These are phyloP conservation scores for Neogobius melanostomus DNA, from an alignment of 2,113 vertebrate genomes.

Conservation along the genomic window DNA sequence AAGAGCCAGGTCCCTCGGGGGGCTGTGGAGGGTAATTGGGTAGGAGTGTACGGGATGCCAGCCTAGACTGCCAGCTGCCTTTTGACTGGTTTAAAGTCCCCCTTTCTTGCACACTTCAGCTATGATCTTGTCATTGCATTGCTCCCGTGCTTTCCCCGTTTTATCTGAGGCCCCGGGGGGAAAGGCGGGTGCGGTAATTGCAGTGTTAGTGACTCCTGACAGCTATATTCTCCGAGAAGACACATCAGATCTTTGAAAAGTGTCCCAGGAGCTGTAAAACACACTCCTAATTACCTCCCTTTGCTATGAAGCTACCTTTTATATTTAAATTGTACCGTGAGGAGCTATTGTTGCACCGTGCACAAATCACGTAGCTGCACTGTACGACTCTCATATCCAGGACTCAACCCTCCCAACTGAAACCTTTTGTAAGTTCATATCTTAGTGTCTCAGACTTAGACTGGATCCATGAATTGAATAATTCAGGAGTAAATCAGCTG, in stretches of 20 bases:
- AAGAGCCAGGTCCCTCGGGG: slow-evolving; percentile 55
- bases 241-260: slow-evolving; percentile 24
- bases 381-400: not conserved
- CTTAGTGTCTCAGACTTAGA: not conserved
- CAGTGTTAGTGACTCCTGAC: slow-evolving; percentile 51
- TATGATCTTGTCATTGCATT: slow-evolving; percentile 29
- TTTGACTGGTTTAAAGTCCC: slow-evolving; percentile 31
- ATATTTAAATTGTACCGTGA: not conserved
- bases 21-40: slow-evolving; percentile 19
- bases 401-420: not conserved
- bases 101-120: slow-evolving; percentile 16
- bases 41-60: slow-evolving; percentile 32
- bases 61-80: slow-evolving; percentile 33
- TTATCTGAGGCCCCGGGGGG: not conserved
- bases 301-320: not conserved
- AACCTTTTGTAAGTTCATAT: not conserved
- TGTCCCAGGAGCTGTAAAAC: slow-evolving; percentile 30
- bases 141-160: slow-evolving; percentile 5
- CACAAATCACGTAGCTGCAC: not conserved
- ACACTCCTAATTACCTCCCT: slow-evolving; percentile 16
- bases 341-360: not conserved
- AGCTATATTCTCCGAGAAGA: slow-evolving; percentile 47
- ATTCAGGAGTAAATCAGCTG: not conserved
- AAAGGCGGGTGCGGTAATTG: slow-evolving; percentile 55
- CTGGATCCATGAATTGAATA: not conserved